Base-by-base conservation (phyloP, 2,797 vertebrate species). In the Enteromius thamalakanensis region DNA sequence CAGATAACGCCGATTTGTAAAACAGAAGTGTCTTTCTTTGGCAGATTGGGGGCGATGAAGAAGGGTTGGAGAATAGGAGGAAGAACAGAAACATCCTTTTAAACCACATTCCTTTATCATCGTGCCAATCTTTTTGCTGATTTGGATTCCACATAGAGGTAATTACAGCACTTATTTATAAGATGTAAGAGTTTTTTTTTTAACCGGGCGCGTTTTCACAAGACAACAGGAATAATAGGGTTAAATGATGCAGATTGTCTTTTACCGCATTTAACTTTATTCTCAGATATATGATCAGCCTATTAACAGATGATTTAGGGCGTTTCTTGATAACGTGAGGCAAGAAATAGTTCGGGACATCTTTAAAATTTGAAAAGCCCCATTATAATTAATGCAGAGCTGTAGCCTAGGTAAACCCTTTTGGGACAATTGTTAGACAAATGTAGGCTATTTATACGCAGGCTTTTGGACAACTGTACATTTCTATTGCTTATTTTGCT, bases 201-300 rank as follows among this genome's bases (percentile, higher is more conserved):
- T 26, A 4, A 2, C 76, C 1, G 81, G 79, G 75, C 82, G 58
- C 6, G 26, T 83, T 77, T 65, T 42, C 42, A 34, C 9, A 17
- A 47, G 67, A 71, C 42, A 19, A n/a, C 4, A 23, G 3, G 3
- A 4, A 47, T 11, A 49, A 26, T 19, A 40, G 90, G 90, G 92
- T 92, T 91, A 90, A 91, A 92, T 91, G 29, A 42, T 90, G 91
- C 90, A 88, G 89, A 53, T 89, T 87, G 62, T 58, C 32, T 72
- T 87, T 87, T 60, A 51, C 45, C 45, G 67, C 68, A 58, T 74
- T 79, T 62, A 23, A 32, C 40, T 23, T 51, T 19, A 29, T 47
- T 10, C 1, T 7, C 62, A 76, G 15, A 69, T 34, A 23, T 70
- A 11, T 21, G 12, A 32, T n/a, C 9, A 53, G 6, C 17, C 2